Evolutionary conservation across 2,113 vertebrate genomes (phyloP).

Genomic region (Hippocampus guttulatus): DNA sequence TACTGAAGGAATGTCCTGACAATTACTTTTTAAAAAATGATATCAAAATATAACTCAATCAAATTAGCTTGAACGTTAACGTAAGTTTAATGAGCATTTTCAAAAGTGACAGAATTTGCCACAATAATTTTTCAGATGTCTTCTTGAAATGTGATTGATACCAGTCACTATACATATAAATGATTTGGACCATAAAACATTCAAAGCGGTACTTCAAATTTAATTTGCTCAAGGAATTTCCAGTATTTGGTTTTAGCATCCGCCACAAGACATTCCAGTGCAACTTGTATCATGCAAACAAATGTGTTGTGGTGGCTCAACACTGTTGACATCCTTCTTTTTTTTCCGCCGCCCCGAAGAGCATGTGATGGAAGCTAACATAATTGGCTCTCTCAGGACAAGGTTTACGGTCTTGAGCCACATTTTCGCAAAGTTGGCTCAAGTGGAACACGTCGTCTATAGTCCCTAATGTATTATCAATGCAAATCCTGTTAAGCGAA

Average conservation of each 20-base stretch:
- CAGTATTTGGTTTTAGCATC: constrained; percentile 1
- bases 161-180: not conserved
- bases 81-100: too few relatives aligned
- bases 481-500: constrained; percentile 57
- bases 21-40: too few relatives aligned
- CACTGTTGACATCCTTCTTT: not conserved
- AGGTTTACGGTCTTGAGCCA: constrained; percentile 17
- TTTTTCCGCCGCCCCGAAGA: not conserved
- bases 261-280: not conserved
- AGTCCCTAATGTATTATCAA: constrained; percentile 30
- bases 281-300: constrained; percentile 10
- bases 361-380: constrained; percentile 23
- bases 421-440: constrained; percentile 8
- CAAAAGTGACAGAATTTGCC: too few relatives aligned
- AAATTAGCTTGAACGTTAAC: too few relatives aligned
- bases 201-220: not conserved
- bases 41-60: too few relatives aligned
- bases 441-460: constrained; percentile 34
- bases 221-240: not conserved
- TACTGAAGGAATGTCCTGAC: too few relatives aligned
- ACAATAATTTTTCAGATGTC: too few relatives aligned
- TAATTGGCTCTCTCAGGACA: constrained; percentile 29
- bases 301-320: constrained; percentile 5
- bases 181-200: not conserved
- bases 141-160: too few relatives aligned